phyloP scores from a whole-genome alignment of 2,113 vertebrate species.

The Pungitius pungitius region DNA sequence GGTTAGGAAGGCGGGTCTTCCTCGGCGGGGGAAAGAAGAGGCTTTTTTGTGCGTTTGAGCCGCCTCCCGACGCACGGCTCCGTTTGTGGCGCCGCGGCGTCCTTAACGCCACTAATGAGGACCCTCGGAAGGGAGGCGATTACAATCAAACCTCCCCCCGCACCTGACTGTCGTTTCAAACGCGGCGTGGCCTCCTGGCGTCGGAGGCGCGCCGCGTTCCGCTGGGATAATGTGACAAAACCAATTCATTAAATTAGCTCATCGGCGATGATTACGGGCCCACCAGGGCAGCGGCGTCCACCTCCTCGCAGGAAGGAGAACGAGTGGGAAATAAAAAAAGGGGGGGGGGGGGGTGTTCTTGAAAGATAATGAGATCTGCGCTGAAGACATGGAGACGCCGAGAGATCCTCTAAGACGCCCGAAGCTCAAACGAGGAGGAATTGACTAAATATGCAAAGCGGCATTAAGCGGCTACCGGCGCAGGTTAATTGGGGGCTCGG shows the following conservation, averaged over 20 bases:
- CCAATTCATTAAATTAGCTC: slow-evolving; percentile 89
- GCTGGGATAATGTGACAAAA: slow-evolving; percentile 75
- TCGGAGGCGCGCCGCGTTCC: slow-evolving; percentile 60
- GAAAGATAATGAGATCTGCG: slow-evolving; percentile 76
- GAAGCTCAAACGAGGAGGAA: slow-evolving; percentile 68
- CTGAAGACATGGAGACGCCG: slow-evolving; percentile 59
- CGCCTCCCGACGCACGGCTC: slow-evolving; percentile 43
- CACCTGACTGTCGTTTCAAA: slow-evolving; percentile 80
- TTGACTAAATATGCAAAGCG: slow-evolving; percentile 71
- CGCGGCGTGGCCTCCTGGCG: slow-evolving; percentile 60
- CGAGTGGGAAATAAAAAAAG: slow-evolving; percentile 54
- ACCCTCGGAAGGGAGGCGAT: slow-evolving; percentile 70
- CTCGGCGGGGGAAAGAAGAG: too few relatives aligned
- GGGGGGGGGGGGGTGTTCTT: slow-evolving; percentile 60
- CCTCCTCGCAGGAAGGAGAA: slow-evolving; percentile 53
- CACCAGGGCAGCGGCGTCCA: slow-evolving; percentile 59
- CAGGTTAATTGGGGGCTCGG: slow-evolving; percentile 81
- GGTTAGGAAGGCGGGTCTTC: not conserved
- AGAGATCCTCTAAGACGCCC: slow-evolving; percentile 70
- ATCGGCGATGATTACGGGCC: slow-evolving; percentile 82
- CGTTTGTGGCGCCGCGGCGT: slow-evolving; percentile 59
- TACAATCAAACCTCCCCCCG: slow-evolving; percentile 74
- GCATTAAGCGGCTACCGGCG: slow-evolving; percentile 68
- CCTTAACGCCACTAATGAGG: slow-evolving; percentile 75
- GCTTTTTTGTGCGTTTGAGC: not conserved